Percentiles rank a stretch among this genome's conserved stretches.
phyloP scores from a whole-genome alignment of 2,888 invertebrate species.

The Nudaria mundana region DNA sequence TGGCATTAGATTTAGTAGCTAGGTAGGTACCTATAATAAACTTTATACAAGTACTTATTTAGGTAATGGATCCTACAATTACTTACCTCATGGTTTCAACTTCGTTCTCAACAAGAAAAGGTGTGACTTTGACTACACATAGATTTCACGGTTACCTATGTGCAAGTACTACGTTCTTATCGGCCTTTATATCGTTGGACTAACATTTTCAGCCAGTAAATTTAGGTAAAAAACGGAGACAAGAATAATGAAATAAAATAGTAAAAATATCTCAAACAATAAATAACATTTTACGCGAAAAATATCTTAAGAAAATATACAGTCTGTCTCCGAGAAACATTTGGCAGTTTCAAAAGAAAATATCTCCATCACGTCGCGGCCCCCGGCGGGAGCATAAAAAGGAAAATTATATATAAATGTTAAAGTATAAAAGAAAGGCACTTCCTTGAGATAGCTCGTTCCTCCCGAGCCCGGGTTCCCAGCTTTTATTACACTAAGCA shows the following conservation, averaged over 20 bases:
- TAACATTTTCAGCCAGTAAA: too few relatives aligned
- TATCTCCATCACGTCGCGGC: conserved; percentile 49
- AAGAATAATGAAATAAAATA: conserved; percentile 3
- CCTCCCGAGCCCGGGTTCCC: conserved; percentile 44
- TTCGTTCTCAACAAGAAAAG: too few relatives aligned
- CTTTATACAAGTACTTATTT: too few relatives aligned
- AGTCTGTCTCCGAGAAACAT: conserved; percentile 23
- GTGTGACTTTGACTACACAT: too few relatives aligned
- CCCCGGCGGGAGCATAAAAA: conserved; percentile 59
- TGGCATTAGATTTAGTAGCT: too few relatives aligned
- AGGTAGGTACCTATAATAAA: too few relatives aligned
- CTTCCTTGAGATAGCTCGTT: conserved; percentile 58
- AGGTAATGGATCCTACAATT: too few relatives aligned
- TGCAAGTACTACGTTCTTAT: too few relatives aligned
- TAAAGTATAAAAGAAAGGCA: conserved; percentile 66
- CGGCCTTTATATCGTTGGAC: too few relatives aligned
- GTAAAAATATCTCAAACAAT: conserved; percentile 12
- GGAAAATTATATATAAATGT: conserved; percentile 57
- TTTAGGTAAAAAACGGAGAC: too few relatives aligned
- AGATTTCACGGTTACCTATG: too few relatives aligned
- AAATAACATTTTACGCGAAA: conserved; percentile 31
- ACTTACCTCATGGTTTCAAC: too few relatives aligned
- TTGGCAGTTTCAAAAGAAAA: conserved; percentile 36
- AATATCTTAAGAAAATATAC: conserved; percentile 29
- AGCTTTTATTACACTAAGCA: conserved; percentile 64